These are phyloP conservation scores for Botia almorhae DNA, from an alignment of 2,797 vertebrate genomes.

Conservation along the genomic window DNA sequence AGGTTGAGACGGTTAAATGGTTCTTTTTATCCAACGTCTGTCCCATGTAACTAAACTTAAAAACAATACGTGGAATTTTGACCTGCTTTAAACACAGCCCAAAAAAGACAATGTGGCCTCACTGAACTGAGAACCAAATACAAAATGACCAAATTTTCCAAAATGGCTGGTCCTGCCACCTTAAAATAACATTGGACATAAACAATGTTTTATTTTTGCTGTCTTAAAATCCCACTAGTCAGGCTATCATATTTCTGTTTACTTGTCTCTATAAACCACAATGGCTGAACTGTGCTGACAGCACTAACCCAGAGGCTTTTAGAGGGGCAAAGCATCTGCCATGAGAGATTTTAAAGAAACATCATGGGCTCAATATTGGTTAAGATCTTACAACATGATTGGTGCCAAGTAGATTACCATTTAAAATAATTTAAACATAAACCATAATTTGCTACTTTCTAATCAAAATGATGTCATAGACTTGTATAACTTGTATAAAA, in stretches of 20 bases:
- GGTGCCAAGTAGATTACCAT: background rate
- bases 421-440: background rate
- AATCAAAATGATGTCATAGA: background rate
- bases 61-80: background rate
- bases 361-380: background rate
- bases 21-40: background rate
- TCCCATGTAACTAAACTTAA: background rate
- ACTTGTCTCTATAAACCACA: constrained; percentile 29
- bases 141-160: constrained; percentile 3
- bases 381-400: background rate
- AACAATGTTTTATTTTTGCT: constrained; percentile 26
- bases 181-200: constrained; percentile 26
- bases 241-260: constrained; percentile 5
- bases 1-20: background rate
- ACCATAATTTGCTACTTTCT: background rate
- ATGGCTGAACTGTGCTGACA: constrained; percentile 26
- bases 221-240: constrained; percentile 18
- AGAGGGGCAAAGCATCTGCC: background rate
- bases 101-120: background rate
- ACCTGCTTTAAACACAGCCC: background rate
- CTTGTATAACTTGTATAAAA: too few species aligned
- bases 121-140: background rate
- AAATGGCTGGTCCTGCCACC: background rate
- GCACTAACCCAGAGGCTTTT: background rate
- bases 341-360: background rate